Percentiles rank a stretch among this genome's conserved stretches.
Evolutionary conservation across 1,140 invertebrate species (phyloP).

Genomic region (Manduca sexta): DNA sequence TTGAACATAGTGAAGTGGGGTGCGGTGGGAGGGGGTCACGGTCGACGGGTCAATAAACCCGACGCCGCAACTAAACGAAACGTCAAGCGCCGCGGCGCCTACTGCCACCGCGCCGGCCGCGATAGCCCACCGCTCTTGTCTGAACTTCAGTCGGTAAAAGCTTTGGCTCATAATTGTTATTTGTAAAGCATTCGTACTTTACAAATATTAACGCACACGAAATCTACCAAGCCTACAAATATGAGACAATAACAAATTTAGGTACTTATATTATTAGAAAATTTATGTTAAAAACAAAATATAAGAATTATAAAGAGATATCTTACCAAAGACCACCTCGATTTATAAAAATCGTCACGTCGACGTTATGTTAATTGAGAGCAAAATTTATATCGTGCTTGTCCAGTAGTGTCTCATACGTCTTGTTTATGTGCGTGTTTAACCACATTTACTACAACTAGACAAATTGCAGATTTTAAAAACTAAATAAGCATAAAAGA

Average conservation of each 20-base stretch:
- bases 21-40: conserved; percentile 41
- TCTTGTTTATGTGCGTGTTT: background rate
- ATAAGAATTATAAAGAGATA: too few relatives aligned
- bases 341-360: too few relatives aligned
- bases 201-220: too few relatives aligned
- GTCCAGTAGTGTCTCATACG: too few relatives aligned
- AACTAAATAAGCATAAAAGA: conserved; percentile 8
- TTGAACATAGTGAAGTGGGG: background rate
- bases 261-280: too few relatives aligned
- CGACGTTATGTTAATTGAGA: too few relatives aligned
- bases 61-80: conserved; percentile 18
- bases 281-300: too few relatives aligned
- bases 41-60: conserved; percentile 56
- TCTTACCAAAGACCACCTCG: too few relatives aligned
- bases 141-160: conserved; percentile 27
- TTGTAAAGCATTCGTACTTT: background rate
- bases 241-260: too few relatives aligned
- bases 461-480: conserved; percentile 5
- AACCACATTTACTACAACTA: conserved; percentile 9
- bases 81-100: conserved; percentile 16
- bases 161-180: conserved; percentile 2
- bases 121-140: conserved; percentile 6
- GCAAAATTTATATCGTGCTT: too few relatives aligned
- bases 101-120: conserved; percentile 8
- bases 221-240: too few relatives aligned